Evolutionary conservation across 2,113 vertebrate species (phyloP).

Genomic region (Cyrtonyx montezumae): DNA sequence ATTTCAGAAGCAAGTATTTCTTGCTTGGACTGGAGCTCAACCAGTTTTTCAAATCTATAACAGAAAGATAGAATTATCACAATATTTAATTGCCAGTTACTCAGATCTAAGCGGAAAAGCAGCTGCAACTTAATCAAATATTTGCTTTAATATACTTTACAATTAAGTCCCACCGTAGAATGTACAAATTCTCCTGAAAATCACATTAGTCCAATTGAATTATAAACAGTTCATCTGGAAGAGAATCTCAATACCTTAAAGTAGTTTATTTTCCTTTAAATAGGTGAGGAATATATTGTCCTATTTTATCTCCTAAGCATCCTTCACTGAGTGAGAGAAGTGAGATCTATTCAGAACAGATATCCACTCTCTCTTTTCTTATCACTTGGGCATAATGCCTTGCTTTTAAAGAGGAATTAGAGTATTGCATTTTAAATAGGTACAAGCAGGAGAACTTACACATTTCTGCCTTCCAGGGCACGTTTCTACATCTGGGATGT

Average conservation of each 20-base stretch:
- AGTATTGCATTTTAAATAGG: background rate
- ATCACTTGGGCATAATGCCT: background rate
- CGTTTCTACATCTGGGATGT: background rate
- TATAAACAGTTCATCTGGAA: background rate
- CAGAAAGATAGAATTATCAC: background rate
- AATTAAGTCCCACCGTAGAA: background rate
- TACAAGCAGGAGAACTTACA: background rate
- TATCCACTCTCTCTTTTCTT: background rate
- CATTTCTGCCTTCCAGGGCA: background rate
- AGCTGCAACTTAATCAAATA: background rate
- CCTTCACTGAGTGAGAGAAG: background rate
- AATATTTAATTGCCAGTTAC: background rate
- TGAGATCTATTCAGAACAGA: background rate
- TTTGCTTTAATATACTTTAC: background rate
- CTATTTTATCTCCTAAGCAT: background rate
- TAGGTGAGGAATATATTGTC: background rate
- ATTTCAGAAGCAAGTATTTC: background rate
- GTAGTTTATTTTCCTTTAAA: constrained; percentile 20
- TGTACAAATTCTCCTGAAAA: background rate
- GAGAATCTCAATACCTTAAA: background rate
- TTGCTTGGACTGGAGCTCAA: background rate
- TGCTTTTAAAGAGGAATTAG: background rate
- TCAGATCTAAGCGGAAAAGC: background rate
- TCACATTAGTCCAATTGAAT: background rate
- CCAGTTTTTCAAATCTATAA: background rate